Conservation (phyloP, 2,888 invertebrate species). For the Calameuta idolon region DNA sequence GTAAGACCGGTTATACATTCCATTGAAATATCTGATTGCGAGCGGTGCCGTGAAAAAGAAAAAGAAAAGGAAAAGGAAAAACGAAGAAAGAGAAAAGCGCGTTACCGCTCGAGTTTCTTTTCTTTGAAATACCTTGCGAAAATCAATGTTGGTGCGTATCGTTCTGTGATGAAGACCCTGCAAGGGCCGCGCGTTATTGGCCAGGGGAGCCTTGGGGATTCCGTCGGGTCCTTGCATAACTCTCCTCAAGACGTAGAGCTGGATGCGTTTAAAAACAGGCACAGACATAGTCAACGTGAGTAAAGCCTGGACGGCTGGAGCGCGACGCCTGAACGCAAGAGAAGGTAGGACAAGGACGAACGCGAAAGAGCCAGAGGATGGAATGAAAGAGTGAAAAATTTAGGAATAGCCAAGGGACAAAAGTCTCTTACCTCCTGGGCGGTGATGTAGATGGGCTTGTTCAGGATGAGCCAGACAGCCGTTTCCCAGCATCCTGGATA, state of each 20-base stretch:
- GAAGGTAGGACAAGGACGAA: background rate
- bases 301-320: no score
- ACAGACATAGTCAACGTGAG: no score
- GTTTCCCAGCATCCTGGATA: slow-evolving; percentile 99
- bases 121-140: slow-evolving; percentile 73
- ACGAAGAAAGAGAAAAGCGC: no score
- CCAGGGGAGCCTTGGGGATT: slow-evolving; percentile 90
- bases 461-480: slow-evolving; percentile 98
- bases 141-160: slow-evolving; percentile 97
- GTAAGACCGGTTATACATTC: background rate
- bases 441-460: slow-evolving; percentile 97
- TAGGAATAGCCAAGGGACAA: slow-evolving; percentile 2
- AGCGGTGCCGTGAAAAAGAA: background rate
- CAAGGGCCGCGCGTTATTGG: slow-evolving; percentile 94
- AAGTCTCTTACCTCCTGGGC: slow-evolving; percentile 85
- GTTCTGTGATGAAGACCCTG: slow-evolving; percentile 93
- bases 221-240: slow-evolving; percentile 90
- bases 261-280: slow-evolving; percentile 40
- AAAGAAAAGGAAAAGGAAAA: background rate
- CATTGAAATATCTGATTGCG: background rate
- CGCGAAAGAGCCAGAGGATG: background rate
- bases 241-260: slow-evolving; percentile 89
- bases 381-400: background rate
- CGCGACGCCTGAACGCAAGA: no score
- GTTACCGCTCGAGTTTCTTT: no score